A percentile compares a stretch with the other conserved stretches of the same genome.
phyloP scores from a whole-genome alignment of 2,113 vertebrate species.

The Polypterus senegalus region DNA sequence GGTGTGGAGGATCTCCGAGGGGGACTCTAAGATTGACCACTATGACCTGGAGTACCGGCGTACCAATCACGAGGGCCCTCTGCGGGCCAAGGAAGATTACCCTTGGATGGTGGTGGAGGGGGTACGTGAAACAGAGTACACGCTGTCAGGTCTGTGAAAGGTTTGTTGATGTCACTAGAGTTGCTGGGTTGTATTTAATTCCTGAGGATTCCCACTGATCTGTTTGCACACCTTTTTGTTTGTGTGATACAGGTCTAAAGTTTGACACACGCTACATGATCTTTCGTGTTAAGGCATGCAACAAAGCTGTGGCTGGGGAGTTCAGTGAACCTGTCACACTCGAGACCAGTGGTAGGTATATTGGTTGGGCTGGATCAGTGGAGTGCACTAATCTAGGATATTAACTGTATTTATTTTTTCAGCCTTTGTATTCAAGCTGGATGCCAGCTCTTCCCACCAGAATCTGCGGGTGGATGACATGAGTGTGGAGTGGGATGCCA shows the following conservation, averaged over 20 bases:
- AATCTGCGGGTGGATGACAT: conserved; percentile 86
- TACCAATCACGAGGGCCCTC: conserved; percentile 82
- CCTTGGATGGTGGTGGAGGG: conserved; percentile 95
- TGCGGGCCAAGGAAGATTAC: conserved; percentile 78
- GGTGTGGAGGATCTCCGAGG: conserved; percentile 67
- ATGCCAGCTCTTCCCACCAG: conserved; percentile 74
- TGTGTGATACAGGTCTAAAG: conserved; percentile 46
- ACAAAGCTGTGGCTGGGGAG: conserved; percentile 88
- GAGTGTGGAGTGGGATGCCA: conserved; percentile 85
- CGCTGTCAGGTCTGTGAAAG: conserved; percentile 53
- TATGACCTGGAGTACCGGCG: conserved; percentile 77
- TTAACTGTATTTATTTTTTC: conserved; percentile 7
- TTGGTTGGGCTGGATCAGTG: neutral
- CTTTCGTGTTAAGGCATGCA: conserved; percentile 81
- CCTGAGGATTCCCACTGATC: neutral
- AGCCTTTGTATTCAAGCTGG: conserved; percentile 85
- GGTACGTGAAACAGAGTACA: conserved; percentile 66
- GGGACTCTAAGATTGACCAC: conserved; percentile 83
- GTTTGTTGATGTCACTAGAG: too few species aligned
- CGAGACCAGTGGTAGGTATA: conserved; percentile 71
- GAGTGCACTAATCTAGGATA: neutral
- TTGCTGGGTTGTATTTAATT: too few species aligned
- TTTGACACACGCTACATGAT: conserved; percentile 90
- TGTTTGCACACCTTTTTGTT: neutral
- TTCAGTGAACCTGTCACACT: conserved; percentile 79